Evolutionary conservation across 2,888 invertebrate species (phyloP).

Genomic region (Pseudanteris insignis): DNA sequence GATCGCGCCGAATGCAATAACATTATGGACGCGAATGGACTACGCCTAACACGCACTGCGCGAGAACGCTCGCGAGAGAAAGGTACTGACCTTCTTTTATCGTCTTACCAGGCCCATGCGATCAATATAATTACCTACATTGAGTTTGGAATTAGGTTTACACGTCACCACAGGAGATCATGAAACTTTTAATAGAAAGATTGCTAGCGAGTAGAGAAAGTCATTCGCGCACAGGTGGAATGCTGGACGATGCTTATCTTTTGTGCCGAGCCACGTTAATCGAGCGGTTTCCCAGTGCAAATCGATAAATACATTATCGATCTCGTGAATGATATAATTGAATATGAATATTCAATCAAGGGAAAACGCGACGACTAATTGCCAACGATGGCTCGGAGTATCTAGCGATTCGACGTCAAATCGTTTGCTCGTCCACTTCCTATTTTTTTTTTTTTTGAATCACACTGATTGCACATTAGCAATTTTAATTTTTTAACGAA

Average conservation of each 20-base stretch:
- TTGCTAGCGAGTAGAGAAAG: conserved; percentile 42
- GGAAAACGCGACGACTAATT: no score
- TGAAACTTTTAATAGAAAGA: conserved; percentile 44
- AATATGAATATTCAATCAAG: conserved; percentile 27
- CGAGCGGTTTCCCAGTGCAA: conserved; percentile 20
- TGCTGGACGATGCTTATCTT: conserved; percentile 33
- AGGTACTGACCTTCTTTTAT: conserved; percentile 60
- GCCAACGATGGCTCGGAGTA: no score
- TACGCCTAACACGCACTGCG: conserved; percentile 40
- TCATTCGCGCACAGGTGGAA: conserved; percentile 42
- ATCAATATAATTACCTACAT: conserved; percentile 46
- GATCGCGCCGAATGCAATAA: conserved; percentile 18
- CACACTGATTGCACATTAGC: no score
- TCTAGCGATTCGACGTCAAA: no score
- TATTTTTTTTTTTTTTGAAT: no score
- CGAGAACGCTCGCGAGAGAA: conserved; percentile 53
- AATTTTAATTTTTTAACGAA: no score
- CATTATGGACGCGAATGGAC: conserved; percentile 41
- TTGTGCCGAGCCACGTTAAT: conserved; percentile 16
- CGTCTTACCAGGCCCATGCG: conserved; percentile 45
- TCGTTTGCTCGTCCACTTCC: no score
- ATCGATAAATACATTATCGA: conserved; percentile 6
- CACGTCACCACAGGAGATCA: conserved; percentile 44
- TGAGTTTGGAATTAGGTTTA: conserved; percentile 46
- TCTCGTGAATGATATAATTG: conserved; percentile 27